These are phyloP conservation scores for Morinoia aosen DNA, from an alignment of 2,888 invertebrate species.

Conservation along the genomic window DNA sequence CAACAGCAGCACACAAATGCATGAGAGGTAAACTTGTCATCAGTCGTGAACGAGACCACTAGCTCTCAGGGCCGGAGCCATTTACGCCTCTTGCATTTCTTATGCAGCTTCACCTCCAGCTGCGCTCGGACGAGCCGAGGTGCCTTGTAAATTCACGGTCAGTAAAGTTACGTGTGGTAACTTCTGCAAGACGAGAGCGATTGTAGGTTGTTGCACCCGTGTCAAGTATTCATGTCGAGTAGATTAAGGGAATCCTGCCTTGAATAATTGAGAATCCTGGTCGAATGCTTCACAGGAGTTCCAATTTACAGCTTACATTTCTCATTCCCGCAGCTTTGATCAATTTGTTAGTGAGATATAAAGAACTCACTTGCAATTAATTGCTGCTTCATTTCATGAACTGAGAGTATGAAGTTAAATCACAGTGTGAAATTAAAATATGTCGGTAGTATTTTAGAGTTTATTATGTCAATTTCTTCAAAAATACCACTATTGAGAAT, in stretches of 20 bases:
- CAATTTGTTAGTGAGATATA: not conserved
- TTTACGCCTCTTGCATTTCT: not conserved
- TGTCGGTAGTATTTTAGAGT: not conserved
- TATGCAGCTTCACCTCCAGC: not conserved
- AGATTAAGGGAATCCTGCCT: not conserved
- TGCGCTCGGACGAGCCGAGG: not conserved
- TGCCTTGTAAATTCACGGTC: not conserved
- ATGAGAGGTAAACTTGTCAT: not conserved
- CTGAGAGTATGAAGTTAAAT: not conserved
- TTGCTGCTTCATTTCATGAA: not conserved
- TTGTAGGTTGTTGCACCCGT: not conserved
- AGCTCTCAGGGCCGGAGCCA: not conserved
- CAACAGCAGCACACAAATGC: not conserved
- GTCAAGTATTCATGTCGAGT: not conserved
- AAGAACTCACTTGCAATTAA: not conserved
- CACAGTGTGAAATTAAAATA: too few relatives aligned
- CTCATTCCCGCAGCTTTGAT: not conserved
- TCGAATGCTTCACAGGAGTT: not conserved
- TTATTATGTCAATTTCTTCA: not conserved
- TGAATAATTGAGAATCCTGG: not conserved
- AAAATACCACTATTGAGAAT: not conserved
- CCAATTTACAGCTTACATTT: not conserved
- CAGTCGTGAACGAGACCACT: not conserved
- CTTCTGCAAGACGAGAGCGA: constrained; percentile 10
- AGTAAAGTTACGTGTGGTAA: not conserved